Evolutionary conservation across 2,113 vertebrate species (phyloP).

Genomic region (Phyllostomus hastatus): DNA sequence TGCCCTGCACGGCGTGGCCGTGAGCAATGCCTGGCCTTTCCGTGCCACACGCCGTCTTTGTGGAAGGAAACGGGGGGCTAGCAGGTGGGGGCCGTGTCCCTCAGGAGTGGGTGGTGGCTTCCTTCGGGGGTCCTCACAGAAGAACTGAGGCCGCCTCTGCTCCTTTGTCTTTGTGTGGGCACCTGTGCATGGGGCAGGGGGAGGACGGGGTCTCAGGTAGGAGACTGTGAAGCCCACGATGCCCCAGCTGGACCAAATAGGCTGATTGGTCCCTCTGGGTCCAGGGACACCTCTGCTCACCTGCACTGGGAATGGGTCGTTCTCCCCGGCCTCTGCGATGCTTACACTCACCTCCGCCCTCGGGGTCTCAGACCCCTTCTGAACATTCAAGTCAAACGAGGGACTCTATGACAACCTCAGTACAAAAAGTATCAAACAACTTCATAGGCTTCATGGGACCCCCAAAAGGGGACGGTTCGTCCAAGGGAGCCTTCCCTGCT

Average conservation of each 20-base stretch:
- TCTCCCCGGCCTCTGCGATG: neutral
- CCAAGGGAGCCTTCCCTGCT: neutral
- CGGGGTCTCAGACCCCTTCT: neutral
- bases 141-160: rapidly evolving
- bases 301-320: rapidly evolving
- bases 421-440: neutral
- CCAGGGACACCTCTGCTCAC: neutral
- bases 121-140: neutral
- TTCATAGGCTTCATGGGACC: neutral
- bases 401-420: neutral
- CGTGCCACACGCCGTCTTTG: rapidly evolving
- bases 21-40: neutral
- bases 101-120: rapidly evolving
- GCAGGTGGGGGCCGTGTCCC: rapidly evolving
- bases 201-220: no score
- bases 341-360: neutral
- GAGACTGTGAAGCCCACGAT: neutral
- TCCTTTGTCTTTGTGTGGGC: neutral
- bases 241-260: neutral
- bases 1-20: rapidly evolving
- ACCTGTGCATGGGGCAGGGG: rapidly evolving
- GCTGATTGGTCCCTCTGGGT: rapidly evolving
- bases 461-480: neutral
- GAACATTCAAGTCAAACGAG: neutral
- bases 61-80: rapidly evolving